Base-by-base conservation (phyloP, 2,888 invertebrate genomes). In the Philereme vetulata region DNA sequence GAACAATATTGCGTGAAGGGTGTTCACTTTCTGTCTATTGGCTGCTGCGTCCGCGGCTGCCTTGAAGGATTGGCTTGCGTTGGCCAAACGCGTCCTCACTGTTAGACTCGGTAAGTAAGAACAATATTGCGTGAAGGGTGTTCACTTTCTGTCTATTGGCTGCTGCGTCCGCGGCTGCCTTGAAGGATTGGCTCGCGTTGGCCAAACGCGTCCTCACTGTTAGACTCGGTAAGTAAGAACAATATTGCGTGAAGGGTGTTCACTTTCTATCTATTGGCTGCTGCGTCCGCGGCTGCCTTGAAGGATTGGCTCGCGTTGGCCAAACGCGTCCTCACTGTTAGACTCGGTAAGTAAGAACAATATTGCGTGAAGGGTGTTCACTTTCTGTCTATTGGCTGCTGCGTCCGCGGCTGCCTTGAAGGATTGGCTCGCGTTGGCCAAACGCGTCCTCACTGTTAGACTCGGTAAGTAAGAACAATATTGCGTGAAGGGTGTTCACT, bases 181-280 rank as follows among this genome's bases (percentile, higher is more conserved):
- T 90, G 34, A 74, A 74, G 4, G 96, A 97, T 70, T 99, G 99
- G 98, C 93, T 99, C 45, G 94, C 95, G 46, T 93, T 99, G 38
- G 98, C 98, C 78, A 98, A 99, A 86, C 97, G 98, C 75, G 98
- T 99, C 32, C 94, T 99, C 3, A 98, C 98, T 0, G 95, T 98
- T 4, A 71, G 87, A 51, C 70, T 88, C 5, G 93, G 92, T 92
- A 62, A 70, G 73, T 64, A 21, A n/a, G 8, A 50, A 36, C 7
- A n/a, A n/a, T n/a, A n/a, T n/a, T n/a, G 97, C 98, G 50, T 96
- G 98, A 65, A 99, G 99, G 83, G 98, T 98, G 0, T 90, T 99
- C 4, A 96, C 96, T 0, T 98, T 88, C 92, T 99, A 81, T 96
- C 96, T 62, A 94, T 95, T 70, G 94, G 97, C 82, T 1, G 88